phyloP scores from a whole-genome alignment of 2,113 vertebrate genomes.

The Perca fluviatilis region DNA sequence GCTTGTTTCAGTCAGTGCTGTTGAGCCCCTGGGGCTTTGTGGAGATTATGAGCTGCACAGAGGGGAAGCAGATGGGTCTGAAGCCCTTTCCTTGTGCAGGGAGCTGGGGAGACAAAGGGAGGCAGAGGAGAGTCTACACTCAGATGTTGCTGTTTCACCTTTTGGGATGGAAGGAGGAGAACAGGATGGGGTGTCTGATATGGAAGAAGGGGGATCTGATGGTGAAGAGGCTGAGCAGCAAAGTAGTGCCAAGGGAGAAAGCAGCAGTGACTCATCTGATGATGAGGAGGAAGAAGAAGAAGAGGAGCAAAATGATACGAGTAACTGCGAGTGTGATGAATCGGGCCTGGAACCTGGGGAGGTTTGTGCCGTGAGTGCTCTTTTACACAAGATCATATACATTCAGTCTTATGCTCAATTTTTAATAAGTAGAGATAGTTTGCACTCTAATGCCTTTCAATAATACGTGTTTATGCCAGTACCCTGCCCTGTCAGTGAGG shows the following conservation, averaged over 20 bases:
- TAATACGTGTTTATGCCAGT: slow-evolving; percentile 65
- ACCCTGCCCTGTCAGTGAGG: slow-evolving; percentile 76
- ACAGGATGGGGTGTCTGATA: slow-evolving; percentile 61
- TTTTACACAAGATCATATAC: slow-evolving; percentile 3
- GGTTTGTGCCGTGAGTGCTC: slow-evolving; percentile 78
- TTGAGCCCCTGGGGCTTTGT: slow-evolving; percentile 65
- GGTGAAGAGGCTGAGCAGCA: slow-evolving; percentile 59
- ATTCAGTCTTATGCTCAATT: slow-evolving; percentile 7
- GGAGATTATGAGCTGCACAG: slow-evolving; percentile 68
- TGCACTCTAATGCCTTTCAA: slow-evolving; percentile 12
- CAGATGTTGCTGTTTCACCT: slow-evolving; percentile 32
- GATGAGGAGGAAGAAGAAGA: slow-evolving; percentile 68
- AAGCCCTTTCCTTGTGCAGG: slow-evolving; percentile 53
- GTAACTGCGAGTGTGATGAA: slow-evolving; percentile 79
- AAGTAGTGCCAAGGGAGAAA: slow-evolving; percentile 64
- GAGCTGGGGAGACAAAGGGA: slow-evolving; percentile 64
- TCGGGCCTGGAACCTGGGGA: slow-evolving; percentile 86
- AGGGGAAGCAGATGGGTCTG: slow-evolving; percentile 53
- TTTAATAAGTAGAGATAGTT: slow-evolving; percentile 13
- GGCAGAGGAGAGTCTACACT: slow-evolving; percentile 36
- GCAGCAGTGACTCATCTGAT: slow-evolving; percentile 75
- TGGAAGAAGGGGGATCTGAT: slow-evolving; percentile 68
- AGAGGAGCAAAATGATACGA: slow-evolving; percentile 77
- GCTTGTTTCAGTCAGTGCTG: slow-evolving; percentile 55
- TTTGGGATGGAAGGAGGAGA: slow-evolving; percentile 32